Percentiles rank a stretch among this genome's conserved stretches.
Evolutionary conservation across 2,113 vertebrate species (phyloP).

Genomic region (Chauna torquata): DNA sequence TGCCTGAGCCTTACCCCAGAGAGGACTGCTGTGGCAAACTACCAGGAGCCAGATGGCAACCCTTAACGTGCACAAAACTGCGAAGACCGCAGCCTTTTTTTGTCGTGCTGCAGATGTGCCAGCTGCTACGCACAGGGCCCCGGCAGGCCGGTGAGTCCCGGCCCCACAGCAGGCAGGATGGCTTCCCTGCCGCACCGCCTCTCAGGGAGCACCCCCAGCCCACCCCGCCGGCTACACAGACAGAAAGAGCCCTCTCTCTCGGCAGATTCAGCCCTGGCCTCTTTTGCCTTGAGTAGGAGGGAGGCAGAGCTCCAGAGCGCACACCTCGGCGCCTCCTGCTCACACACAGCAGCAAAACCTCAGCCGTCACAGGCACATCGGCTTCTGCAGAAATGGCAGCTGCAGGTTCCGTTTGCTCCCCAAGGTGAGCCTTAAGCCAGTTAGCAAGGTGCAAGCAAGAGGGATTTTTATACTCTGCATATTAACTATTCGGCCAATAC

Average conservation of each 20-base stretch:
- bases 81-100: conserved; percentile 15
- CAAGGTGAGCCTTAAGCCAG: conserved; percentile 32
- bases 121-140: neutral
- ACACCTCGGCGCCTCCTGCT: neutral
- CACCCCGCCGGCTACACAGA: neutral
- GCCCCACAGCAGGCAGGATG: neutral
- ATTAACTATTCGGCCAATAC: conserved; percentile 39
- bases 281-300: neutral
- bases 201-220: neutral
- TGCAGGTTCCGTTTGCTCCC: conserved; percentile 24
- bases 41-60: conserved; percentile 60
- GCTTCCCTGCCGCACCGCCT: too few relatives aligned
- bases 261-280: neutral
- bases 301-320: neutral
- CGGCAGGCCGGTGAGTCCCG: neutral
- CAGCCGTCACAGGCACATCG: neutral
- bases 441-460: conserved; percentile 42
- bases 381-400: neutral
- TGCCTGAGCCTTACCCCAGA: neutral
- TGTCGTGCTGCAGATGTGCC: conserved; percentile 41
- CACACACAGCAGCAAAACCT: neutral
- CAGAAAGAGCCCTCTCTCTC: neutral
- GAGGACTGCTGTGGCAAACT: conserved; percentile 27
- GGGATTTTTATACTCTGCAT: conserved; percentile 52
- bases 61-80: conserved; percentile 34